Evolutionary conservation across 35 echinoderm and acorn worm species (phyloP), one percentile per base, ranked within the genome.

Genomic region (Heliocidaris erythrogramma): DNA sequence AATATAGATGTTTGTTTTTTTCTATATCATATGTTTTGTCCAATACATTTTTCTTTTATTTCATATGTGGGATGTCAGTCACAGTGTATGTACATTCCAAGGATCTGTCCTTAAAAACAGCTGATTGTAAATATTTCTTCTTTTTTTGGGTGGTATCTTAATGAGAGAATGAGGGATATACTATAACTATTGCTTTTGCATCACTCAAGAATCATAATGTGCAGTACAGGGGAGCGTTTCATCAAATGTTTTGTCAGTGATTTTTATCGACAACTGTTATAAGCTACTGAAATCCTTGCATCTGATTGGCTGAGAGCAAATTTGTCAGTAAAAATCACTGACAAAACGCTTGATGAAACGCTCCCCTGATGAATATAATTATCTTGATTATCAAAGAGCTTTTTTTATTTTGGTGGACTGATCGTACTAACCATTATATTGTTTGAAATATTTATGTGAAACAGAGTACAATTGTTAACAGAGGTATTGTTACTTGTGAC

Each of bases 61-160:
- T 9, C 42, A n/a, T 17, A 89, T 3, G 87, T 89, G 17, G 4
- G 87, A 32, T 89, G 31, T 89, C 18, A 7, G 87, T 89, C 87
- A 47, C 87, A 47, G 7, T 89, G 87, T 89, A 2, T 89, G 87
- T 89, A 89, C 87, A 89, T 89, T 89, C 87, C 87, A 89, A 89
- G 31, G 65, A 78, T 47, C 31, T 89, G 87, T 35, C 87, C 87
- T 89, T 48, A 47, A 89, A 32, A 89, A 89, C 87, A 89, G 87
- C 87, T 89, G 87, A 42, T 13, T 89, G 87, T 89, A 89, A 89
- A 89, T 89, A 89, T 89, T 32, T 48, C 31, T 32, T 86, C 13
- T 56, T 21, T 78, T 78, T 78, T n/a, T n/a, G n/a, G n/a, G 65
- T 78, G 21, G 27, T n/a, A 78, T 78, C 27, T 18, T 78, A 78